Percentiles rank a stretch among this genome's conserved stretches.
Evolutionary conservation across 2,888 invertebrate genomes (phyloP).

Genomic region (Cephus spinipes): DNA sequence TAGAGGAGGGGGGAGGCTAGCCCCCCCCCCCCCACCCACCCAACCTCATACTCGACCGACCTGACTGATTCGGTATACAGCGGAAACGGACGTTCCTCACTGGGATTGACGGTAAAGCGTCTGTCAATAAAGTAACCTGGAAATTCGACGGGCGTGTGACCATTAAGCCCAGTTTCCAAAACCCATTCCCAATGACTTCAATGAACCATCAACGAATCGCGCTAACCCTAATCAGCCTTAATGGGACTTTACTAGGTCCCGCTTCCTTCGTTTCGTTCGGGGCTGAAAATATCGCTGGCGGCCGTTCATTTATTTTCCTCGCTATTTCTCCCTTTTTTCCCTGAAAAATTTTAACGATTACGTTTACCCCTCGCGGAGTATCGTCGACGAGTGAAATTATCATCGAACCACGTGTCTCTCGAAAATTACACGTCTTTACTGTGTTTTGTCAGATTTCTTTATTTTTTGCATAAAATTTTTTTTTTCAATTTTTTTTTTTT

Average conservation of each 20-base stretch:
- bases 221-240: neutral
- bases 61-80: neutral
- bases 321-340: neutral
- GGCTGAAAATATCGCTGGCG: neutral
- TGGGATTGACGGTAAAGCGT: neutral
- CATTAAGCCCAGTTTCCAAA: neutral
- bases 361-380: neutral
- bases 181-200: neutral
- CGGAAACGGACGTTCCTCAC: neutral
- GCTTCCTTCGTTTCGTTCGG: neutral
- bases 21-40: neutral
- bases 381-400: neutral
- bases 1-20: neutral
- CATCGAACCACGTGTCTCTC: neutral
- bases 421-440: neutral
- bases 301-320: neutral
- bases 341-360: neutral
- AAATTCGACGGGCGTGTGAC: neutral
- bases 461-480: neutral
- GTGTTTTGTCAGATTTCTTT: neutral
- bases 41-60: neutral
- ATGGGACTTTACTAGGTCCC: neutral
- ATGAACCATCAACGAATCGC: neutral
- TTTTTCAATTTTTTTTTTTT: no score
- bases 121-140: neutral